Evolutionary conservation across 2,888 invertebrate species (phyloP).

Genomic region (Euplagia quadripunctaria): DNA sequence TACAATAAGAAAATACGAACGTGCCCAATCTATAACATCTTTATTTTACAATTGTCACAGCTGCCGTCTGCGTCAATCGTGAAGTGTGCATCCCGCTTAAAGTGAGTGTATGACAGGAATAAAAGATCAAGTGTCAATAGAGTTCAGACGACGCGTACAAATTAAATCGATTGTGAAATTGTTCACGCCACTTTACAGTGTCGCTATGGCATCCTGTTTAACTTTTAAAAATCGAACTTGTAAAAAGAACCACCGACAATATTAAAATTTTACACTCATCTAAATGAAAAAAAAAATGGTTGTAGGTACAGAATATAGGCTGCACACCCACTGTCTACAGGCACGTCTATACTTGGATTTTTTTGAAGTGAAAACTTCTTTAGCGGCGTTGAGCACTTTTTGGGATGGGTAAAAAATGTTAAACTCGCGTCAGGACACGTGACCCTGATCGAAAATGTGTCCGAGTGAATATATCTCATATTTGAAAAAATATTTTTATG

Average conservation of each 20-base stretch:
- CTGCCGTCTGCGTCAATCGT: constrained; percentile 31
- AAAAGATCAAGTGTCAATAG: constrained; percentile 70
- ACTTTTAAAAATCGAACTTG: neutral
- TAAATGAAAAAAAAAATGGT: no score
- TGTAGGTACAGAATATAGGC: no score
- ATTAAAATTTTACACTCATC: no score
- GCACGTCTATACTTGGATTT: no score
- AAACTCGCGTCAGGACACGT: no score
- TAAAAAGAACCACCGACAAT: neutral
- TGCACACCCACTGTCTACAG: no score
- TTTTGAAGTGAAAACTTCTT: no score
- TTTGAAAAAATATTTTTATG: no score
- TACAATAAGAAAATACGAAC: constrained; percentile 11
- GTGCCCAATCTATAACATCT: constrained; percentile 15
- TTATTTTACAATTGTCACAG: constrained; percentile 16
- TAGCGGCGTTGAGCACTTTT: no score
- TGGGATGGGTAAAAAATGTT: no score
- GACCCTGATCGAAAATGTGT: no score
- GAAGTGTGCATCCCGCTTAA: constrained; percentile 35
- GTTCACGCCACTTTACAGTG: constrained; percentile 29
- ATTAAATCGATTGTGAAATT: constrained; percentile 66
- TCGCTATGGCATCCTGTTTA: constrained; percentile 22
- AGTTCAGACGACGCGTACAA: constrained; percentile 50
- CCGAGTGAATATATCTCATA: no score
- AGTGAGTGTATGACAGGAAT: constrained; percentile 63